phyloP scores from a whole-genome alignment of 2,888 invertebrate species.

The Acanthoscelides obtectus region DNA sequence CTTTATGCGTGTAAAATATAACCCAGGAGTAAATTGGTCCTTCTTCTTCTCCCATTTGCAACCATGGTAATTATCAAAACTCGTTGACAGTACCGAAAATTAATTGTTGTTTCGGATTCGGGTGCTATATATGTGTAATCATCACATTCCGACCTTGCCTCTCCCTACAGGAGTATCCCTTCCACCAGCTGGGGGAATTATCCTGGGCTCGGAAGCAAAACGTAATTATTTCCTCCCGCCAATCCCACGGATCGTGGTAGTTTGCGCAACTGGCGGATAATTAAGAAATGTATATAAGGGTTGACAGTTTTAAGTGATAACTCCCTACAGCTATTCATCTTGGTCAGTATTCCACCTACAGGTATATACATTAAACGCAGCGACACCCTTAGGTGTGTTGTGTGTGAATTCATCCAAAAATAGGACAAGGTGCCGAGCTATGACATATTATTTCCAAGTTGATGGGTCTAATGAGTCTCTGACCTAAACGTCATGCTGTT shows the following conservation, averaged over 20 bases:
- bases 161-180: background rate
- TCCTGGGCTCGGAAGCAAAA: background rate
- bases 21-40: too few species aligned
- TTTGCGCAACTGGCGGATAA: background rate
- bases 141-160: background rate
- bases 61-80: too few species aligned
- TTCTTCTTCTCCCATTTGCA: too few species aligned
- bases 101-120: too few species aligned
- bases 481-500: background rate
- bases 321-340: background rate
- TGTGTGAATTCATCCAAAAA: background rate
- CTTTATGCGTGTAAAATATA: too few species aligned
- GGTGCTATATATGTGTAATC: too few species aligned
- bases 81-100: too few species aligned
- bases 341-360: background rate
- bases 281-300: background rate
- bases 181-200: background rate
- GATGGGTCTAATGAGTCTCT: background rate
- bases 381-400: background rate
- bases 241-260: background rate
- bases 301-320: background rate
- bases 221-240: background rate
- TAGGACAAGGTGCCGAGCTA: background rate
- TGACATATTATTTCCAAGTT: background rate
- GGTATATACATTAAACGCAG: background rate